Evolutionary conservation across 2,797 vertebrate species (phyloP).

Genomic region (Sandelia bainsii): DNA sequence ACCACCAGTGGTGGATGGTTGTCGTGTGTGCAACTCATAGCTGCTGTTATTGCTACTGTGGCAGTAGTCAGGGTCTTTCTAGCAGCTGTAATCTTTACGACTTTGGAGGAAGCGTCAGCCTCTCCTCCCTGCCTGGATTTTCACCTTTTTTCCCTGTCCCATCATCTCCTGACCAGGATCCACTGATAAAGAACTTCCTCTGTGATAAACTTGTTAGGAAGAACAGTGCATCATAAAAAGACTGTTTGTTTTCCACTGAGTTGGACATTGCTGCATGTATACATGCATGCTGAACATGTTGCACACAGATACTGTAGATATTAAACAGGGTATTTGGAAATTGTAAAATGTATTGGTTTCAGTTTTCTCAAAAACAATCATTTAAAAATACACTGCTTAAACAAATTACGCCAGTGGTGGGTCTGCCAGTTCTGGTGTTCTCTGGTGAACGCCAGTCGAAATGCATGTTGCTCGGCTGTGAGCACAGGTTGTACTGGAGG

Average conservation of each 20-base stretch:
- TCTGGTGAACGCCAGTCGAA: no score
- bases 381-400: no score
- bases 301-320: not conserved
- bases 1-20: no score
- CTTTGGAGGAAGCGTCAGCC: constrained; percentile 53
- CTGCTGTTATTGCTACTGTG: not conserved
- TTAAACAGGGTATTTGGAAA: no score
- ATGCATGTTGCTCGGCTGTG: no score
- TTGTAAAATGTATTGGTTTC: no score
- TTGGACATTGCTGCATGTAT: not conserved
- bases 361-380: not conserved
- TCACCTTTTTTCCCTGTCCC: constrained; percentile 51
- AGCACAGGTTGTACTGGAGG: no score
- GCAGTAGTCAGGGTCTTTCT: not conserved
- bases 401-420: no score
- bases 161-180: constrained; percentile 48
- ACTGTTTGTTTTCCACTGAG: constrained; percentile 12
- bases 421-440: no score
- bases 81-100: constrained; percentile 48
- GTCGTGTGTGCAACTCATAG: no score
- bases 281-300: no score
- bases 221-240: constrained; percentile 62
- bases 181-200: constrained; percentile 73
- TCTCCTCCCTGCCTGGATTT: constrained; percentile 54
- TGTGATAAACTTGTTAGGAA: constrained; percentile 51